Evolutionary conservation across 2,113 vertebrate species (phyloP).

Genomic region (Vanacampus margaritifer): DNA sequence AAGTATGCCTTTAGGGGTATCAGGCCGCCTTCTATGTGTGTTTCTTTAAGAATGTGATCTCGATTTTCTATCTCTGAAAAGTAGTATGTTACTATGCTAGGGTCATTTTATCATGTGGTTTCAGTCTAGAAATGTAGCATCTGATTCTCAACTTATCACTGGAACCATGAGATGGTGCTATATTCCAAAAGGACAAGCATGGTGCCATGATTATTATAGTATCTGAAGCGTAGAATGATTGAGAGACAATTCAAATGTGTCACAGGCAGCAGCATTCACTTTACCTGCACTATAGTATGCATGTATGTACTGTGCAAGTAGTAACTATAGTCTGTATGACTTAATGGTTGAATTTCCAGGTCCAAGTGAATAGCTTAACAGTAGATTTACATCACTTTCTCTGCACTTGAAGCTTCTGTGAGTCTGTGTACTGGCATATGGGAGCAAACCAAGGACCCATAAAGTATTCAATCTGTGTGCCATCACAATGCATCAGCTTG

Average conservation of each 20-base stretch:
- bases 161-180: slow-evolving; percentile 73
- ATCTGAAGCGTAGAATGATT: neutral
- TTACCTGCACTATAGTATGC: slow-evolving; percentile 26
- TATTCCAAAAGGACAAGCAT: slow-evolving; percentile 36
- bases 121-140: neutral
- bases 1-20: neutral
- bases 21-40: neutral
- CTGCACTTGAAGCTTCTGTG: neutral
- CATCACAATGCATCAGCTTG: slow-evolving; percentile 41
- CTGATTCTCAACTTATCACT: slow-evolving; percentile 36
- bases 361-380: slow-evolving; percentile 40
- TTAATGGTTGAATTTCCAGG: slow-evolving; percentile 40
- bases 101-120: neutral
- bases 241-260: slow-evolving; percentile 1
- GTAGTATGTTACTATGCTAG: neutral
- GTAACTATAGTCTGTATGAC: slow-evolving; percentile 51
- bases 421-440: slow-evolving; percentile 8
- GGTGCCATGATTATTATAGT: neutral
- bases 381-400: slow-evolving; percentile 57
- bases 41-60: too few species aligned
- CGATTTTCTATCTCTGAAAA: neutral
- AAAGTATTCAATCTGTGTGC: slow-evolving; percentile 46
- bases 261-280: slow-evolving; percentile 9
- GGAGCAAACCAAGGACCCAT: slow-evolving; percentile 27
- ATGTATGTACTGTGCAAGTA: slow-evolving; percentile 50